Percentiles rank a stretch among this genome's conserved stretches.
Conservation (phyloP, 2,797 vertebrate species). For the Enteromius viviparus region DNA sequence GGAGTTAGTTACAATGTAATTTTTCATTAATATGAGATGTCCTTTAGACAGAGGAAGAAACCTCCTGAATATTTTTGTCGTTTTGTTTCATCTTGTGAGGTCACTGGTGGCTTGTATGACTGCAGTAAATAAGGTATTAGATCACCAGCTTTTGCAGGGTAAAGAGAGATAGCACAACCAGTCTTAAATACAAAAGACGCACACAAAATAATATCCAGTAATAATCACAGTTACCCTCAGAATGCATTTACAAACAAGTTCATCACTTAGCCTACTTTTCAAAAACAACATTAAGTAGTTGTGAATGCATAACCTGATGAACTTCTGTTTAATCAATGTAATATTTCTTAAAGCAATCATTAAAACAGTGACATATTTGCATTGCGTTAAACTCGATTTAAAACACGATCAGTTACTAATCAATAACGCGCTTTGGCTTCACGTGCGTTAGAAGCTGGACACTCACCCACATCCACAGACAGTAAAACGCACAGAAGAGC, state of each 20-base stretch:
- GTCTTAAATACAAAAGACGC: not conserved
- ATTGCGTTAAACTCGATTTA: not conserved
- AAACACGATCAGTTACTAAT: not conserved
- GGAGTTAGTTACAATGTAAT: not conserved
- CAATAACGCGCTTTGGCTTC: not conserved
- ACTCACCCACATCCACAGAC: constrained; percentile 74
- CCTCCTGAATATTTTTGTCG: not conserved
- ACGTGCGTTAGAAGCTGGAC: not conserved
- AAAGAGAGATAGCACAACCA: not conserved
- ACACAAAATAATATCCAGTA: not conserved
- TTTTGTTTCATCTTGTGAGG: not conserved
- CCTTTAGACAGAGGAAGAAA: not conserved
- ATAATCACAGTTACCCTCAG: not conserved
- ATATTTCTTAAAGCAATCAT: not conserved
- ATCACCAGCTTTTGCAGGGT: not conserved
- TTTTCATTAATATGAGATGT: not conserved
- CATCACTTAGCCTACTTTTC: not conserved
- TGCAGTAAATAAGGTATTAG: not conserved
- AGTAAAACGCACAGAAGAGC: constrained; percentile 75
- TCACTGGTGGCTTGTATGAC: not conserved
- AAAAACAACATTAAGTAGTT: not conserved
- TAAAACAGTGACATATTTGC: not conserved
- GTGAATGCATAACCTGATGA: not conserved
- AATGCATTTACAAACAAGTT: not conserved
- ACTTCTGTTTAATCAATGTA: not conserved